Evolutionary conservation across 2,113 vertebrate genomes (phyloP), one percentile per base, ranked within the genome.

Genomic region (zebrafish (Danio rerio)): DNA sequence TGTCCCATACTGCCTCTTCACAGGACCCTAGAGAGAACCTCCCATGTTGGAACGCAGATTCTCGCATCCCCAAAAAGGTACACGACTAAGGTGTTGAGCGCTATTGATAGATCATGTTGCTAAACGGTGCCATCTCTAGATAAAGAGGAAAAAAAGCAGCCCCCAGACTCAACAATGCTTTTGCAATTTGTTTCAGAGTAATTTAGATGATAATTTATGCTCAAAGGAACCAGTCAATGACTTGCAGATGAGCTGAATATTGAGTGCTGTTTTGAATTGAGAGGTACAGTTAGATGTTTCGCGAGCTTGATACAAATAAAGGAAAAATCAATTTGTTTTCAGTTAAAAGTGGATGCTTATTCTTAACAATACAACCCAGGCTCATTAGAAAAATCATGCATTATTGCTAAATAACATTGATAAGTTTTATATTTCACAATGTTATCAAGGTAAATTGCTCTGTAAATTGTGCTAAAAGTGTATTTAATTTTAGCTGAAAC

Each of bases 1-100:
- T 74, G 61, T 87, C 55, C 77, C 77, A 49, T 82, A 42, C 68
- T 79, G 72, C 83, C n/a, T 86, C 85, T 91, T 86, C 78, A 71
- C 86, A 89, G 90, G 91, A 91, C 42, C 80, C 52, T 0, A 82
- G 86, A 81, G 85, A 90, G 78, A 82, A 42, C 53, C 76, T 68
- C 61, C 80, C 86, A 72, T 81, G 88, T 53, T 85, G 63, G 83
- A 87, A 90, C 47, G 83, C 80, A 49, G 61, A 73, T 86, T 83
- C 81, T 50, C 84, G 78, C 86, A 80, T 55, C 71, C 78, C 84
- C 66, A 73, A 79, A 42, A 87, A 91, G 88, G 89, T 90, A 89
- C 76, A n/a, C 55, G 12, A 53, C 66, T 88, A 55, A 62, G 66
- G 73, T 70, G 80, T 80, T 72, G 58, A 21, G 31, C 42, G 20